Evolutionary conservation across 2,888 invertebrate species (phyloP).

Genomic region (Xanthorhoe designata): DNA sequence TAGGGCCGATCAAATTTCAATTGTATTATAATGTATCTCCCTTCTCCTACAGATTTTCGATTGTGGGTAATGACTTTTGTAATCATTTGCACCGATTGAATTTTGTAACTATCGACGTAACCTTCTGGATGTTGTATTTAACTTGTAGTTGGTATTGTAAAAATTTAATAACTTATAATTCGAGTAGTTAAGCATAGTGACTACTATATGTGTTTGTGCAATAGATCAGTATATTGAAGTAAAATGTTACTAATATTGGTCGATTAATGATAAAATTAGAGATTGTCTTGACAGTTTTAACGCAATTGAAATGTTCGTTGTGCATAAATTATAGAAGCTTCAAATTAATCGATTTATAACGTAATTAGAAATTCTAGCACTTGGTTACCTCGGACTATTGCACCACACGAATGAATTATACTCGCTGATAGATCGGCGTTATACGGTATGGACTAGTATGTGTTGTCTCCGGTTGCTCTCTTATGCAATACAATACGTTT

Average conservation of each 20-base stretch:
- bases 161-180: slow-evolving; percentile 78
- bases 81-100: slow-evolving; percentile 81
- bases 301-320: slow-evolving; percentile 69
- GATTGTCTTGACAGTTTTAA: slow-evolving; percentile 66
- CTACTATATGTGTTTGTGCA: slow-evolving; percentile 80
- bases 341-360: slow-evolving; percentile 74
- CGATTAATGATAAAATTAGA: slow-evolving; percentile 61
- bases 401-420: slow-evolving; percentile 69
- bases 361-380: slow-evolving; percentile 79
- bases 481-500: slow-evolving; percentile 53
- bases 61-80: slow-evolving; percentile 70
- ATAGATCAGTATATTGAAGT: slow-evolving; percentile 70
- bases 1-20: slow-evolving; percentile 69
- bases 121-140: slow-evolving; percentile 84
- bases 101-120: slow-evolving; percentile 83
- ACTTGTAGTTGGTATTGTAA: slow-evolving; percentile 81
- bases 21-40: slow-evolving; percentile 65
- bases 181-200: slow-evolving; percentile 77
- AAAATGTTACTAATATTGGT: slow-evolving; percentile 61
- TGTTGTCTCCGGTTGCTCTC: slow-evolving; percentile 74
- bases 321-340: slow-evolving; percentile 78
- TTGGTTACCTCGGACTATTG: slow-evolving; percentile 72
- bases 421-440: slow-evolving; percentile 32
- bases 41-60: slow-evolving; percentile 62
- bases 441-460: slow-evolving; percentile 52